Percentiles rank a stretch among this genome's conserved stretches.
Evolutionary conservation across 2,888 invertebrate species (phyloP).

Genomic region (Galerucella pusilla): DNA sequence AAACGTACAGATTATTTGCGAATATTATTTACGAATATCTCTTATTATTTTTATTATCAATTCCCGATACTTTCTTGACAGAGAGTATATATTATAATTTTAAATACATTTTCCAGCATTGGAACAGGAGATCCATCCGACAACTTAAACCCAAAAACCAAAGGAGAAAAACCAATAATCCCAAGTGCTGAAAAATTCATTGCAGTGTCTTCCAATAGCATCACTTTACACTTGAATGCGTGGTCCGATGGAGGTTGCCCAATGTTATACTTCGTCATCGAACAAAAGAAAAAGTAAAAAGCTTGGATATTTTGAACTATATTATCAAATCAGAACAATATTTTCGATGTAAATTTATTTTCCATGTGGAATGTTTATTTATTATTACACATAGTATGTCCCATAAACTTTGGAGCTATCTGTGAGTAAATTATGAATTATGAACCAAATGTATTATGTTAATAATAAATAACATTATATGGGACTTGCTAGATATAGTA

Average conservation of each 20-base stretch:
- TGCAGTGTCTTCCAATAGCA: slow-evolving; percentile 92
- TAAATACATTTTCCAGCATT: slow-evolving; percentile 70
- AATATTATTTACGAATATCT: too few relatives aligned
- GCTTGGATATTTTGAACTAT: neutral
- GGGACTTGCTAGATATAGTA: too few relatives aligned
- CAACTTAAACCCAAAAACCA: slow-evolving; percentile 88
- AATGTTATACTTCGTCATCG: slow-evolving; percentile 94
- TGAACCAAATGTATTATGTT: too few relatives aligned
- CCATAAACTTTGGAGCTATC: neutral
- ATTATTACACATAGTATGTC: slow-evolving; percentile 6
- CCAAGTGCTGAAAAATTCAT: slow-evolving; percentile 92
- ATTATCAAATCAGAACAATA: too few relatives aligned
- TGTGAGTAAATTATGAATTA: too few relatives aligned
- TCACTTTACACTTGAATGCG: slow-evolving; percentile 89
- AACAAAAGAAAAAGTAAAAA: slow-evolving; percentile 89
- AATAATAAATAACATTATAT: too few relatives aligned
- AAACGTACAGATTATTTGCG: too few relatives aligned
- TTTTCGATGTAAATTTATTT: too few relatives aligned
- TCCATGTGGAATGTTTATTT: too few relatives aligned
- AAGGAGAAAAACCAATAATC: slow-evolving; percentile 92
- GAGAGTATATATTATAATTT: neutral
- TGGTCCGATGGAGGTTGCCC: slow-evolving; percentile 97
- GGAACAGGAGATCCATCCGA: slow-evolving; percentile 93
- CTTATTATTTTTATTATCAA: too few relatives aligned
- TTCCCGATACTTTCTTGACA: too few relatives aligned